Percentiles rank a stretch among this genome's conserved stretches.
phyloP scores from a whole-genome alignment of 1,140 invertebrate species.

The Tetranychus cinnabarinus region DNA sequence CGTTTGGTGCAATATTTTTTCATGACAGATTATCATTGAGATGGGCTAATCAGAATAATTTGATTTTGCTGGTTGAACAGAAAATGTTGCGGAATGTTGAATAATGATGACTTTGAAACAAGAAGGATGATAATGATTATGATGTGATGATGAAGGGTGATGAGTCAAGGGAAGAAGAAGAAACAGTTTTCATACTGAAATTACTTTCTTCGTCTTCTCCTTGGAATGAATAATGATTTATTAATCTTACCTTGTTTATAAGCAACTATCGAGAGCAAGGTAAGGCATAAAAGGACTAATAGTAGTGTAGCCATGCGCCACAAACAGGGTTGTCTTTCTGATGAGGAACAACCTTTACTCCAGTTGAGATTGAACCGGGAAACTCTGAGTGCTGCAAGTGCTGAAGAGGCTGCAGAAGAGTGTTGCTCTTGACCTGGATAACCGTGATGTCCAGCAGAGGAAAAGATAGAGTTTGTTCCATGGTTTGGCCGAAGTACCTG shows the following conservation, averaged over 20 bases:
- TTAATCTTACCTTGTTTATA: constrained; percentile 53
- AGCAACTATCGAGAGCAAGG: constrained; percentile 50
- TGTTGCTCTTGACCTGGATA: not conserved
- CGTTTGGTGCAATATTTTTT: no score
- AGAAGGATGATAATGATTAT: no score
- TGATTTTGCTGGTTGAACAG: no score
- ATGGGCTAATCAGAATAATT: no score
- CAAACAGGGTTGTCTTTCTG: constrained; percentile 45
- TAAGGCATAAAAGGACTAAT: constrained; percentile 51
- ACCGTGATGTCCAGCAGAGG: not conserved
- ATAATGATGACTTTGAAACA: no score
- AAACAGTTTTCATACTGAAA: no score
- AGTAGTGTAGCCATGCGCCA: constrained; percentile 72
- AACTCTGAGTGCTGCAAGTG: not conserved
- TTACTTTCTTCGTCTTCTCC: no score
- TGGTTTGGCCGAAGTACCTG: not conserved
- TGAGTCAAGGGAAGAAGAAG: no score
- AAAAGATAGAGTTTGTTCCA: not conserved
- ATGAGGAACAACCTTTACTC: constrained; percentile 42
- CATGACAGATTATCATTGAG: no score
- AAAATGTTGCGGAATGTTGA: no score
- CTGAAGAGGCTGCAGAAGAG: not conserved
- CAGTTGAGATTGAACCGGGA: constrained; percentile 41
- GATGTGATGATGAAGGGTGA: no score
- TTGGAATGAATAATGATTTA: not conserved